Conservation (phyloP, 2,888 invertebrate genomes). For the Trichogramma dendrolimi region DNA sequence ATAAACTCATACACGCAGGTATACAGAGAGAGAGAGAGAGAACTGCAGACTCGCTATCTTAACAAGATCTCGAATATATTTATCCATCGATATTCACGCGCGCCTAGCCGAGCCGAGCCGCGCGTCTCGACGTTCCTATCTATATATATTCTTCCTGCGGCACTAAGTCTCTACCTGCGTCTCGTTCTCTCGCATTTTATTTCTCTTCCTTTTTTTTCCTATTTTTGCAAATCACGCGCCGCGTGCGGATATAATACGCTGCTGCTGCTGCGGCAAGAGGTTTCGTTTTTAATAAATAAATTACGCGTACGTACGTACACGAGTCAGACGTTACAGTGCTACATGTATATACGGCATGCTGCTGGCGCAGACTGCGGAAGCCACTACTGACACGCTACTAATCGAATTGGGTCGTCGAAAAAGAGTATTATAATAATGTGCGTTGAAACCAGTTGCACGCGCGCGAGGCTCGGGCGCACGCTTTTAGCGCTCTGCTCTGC, state of each 20-base stretch:
- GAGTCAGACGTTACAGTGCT: too few species aligned
- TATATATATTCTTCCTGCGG: too few species aligned
- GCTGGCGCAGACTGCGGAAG: not conserved
- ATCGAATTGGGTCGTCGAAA: not conserved
- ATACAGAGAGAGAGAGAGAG: not conserved
- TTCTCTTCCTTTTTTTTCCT: constrained; percentile 1
- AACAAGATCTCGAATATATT: too few species aligned
- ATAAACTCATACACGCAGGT: not conserved
- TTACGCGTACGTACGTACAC: too few species aligned
- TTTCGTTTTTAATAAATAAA: too few species aligned
- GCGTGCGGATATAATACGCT: not conserved
- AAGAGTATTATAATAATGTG: not conserved
- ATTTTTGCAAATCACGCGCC: constrained; percentile 11
- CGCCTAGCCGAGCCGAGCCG: too few species aligned
- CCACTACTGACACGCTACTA: not conserved
- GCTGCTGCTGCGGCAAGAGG: too few species aligned
- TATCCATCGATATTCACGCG: too few species aligned
- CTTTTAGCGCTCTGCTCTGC: not conserved
- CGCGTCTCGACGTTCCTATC: too few species aligned
- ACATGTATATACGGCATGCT: too few species aligned
- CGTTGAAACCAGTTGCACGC: not conserved
- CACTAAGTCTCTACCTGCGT: constrained; percentile 8
- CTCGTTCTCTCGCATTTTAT: not conserved
- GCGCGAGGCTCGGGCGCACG: not conserved
- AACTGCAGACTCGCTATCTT: not conserved